phyloP scores from a whole-genome alignment of 2,113 vertebrate species.

The Alouatta palliata region DNA sequence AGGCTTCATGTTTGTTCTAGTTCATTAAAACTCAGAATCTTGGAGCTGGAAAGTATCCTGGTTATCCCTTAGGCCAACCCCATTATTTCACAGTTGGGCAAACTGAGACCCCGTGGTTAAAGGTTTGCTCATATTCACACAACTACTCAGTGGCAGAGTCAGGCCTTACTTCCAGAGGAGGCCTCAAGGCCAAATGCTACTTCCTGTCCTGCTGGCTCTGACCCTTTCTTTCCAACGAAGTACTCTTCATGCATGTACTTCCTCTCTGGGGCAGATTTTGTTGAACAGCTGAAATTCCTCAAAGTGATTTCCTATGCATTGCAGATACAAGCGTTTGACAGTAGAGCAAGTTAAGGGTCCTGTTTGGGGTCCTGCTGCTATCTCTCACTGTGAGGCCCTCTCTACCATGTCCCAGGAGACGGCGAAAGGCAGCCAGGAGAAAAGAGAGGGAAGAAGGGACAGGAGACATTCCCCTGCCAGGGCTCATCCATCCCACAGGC shows the following conservation, averaged over 20 bases:
- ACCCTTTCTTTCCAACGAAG: not conserved
- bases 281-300: not conserved
- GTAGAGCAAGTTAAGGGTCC: fast-evolving
- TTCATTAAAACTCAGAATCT: not conserved
- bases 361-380: not conserved
- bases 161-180: not conserved
- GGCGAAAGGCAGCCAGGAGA: not conserved
- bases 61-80: not conserved
- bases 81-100: not conserved
- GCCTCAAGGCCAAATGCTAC: not conserved
- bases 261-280: not conserved
- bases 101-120: not conserved
- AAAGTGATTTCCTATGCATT: not conserved
- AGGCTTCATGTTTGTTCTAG: not conserved
- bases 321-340: not conserved
- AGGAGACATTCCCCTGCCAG: not conserved
- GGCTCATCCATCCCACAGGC: not conserved
- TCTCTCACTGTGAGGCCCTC: fast-evolving
- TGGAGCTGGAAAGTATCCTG: not conserved
- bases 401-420: not conserved
- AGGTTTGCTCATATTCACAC: not conserved
- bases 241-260: no score
- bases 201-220: not conserved
- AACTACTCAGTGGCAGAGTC: not conserved
- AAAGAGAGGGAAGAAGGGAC: no score